These are phyloP conservation scores for Valencia hispanica DNA, from an alignment of 2,797 vertebrate species.

Conservation along the genomic window DNA sequence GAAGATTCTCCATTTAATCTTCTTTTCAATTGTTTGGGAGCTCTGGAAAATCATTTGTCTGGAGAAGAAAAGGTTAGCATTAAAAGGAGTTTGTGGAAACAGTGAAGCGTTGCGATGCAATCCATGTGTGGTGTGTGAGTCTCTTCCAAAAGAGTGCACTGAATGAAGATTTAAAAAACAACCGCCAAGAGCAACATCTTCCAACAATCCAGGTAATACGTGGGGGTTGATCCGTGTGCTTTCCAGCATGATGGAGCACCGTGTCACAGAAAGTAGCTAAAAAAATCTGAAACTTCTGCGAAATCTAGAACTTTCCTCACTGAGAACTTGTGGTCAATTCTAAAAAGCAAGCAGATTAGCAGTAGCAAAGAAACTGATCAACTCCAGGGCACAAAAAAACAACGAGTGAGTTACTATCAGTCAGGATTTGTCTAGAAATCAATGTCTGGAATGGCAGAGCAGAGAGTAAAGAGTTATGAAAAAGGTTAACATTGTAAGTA, in stretches of 20 bases:
- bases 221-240: neutral
- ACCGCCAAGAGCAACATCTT: constrained; percentile 2
- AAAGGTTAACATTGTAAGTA: neutral
- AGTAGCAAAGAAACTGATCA: neutral
- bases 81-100: neutral
- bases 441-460: neutral
- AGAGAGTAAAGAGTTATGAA: neutral
- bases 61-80: neutral
- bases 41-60: neutral
- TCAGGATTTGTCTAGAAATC: neutral
- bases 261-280: neutral
- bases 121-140: neutral
- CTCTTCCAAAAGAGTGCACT: constrained; percentile 1
- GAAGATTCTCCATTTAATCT: neutral
- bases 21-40: neutral
- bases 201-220: neutral
- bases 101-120: neutral
- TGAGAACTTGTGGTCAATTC: neutral
- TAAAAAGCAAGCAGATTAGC: too few relatives aligned
- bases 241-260: too few relatives aligned
- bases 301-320: neutral
- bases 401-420: neutral
- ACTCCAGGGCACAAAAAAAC: neutral
- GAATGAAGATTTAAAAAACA: neutral
- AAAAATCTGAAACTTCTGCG: neutral